These are phyloP conservation scores for Melanotaenia trifasciata DNA, from an alignment of 2,797 vertebrate species.

Conservation along the genomic window DNA sequence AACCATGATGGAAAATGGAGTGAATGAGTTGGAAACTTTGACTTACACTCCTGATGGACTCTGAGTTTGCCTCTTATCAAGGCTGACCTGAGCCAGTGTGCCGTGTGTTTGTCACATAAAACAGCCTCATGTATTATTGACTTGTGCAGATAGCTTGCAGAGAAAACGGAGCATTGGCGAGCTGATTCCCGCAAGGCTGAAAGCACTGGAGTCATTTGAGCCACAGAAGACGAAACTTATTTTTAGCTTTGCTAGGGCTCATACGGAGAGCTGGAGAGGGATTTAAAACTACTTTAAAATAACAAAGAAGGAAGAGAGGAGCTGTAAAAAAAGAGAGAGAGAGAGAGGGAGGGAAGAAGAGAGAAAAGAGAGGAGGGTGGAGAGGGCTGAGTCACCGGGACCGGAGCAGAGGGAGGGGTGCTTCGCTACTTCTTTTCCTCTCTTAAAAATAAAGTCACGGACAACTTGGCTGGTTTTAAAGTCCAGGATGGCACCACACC, in stretches of 20 bases:
- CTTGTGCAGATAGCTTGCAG: slow-evolving; percentile 42
- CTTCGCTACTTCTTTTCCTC: slow-evolving; percentile 40
- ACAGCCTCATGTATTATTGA: slow-evolving; percentile 81
- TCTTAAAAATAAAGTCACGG: slow-evolving; percentile 53
- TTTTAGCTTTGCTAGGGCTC: background rate
- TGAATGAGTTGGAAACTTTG: slow-evolving; percentile 56
- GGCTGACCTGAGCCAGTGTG: slow-evolving; percentile 5
- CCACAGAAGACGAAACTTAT: slow-evolving; percentile 16
- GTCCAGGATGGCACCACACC: slow-evolving; percentile 74
- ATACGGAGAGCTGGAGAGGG: background rate
- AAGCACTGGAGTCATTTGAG: background rate
- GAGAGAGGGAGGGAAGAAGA: slow-evolving; percentile 36
- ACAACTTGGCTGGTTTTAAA: slow-evolving; percentile 74
- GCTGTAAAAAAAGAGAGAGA: background rate
- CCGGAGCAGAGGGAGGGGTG: slow-evolving; percentile 57
- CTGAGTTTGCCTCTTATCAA: slow-evolving; percentile 53
- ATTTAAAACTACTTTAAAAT: no score
- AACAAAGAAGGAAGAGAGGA: slow-evolving; percentile 14
- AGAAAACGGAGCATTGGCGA: slow-evolving; percentile 1
- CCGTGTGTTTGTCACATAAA: background rate
- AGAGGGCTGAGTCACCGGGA: slow-evolving; percentile 73
- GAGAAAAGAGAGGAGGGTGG: slow-evolving; percentile 47
- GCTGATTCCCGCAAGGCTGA: no score
- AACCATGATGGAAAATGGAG: slow-evolving; percentile 51
- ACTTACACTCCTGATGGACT: slow-evolving; percentile 20